Percentiles rank a stretch among this genome's conserved stretches.
Evolutionary conservation across 2,113 vertebrate genomes (phyloP).

Genomic region (Turdus rufiventris): DNA sequence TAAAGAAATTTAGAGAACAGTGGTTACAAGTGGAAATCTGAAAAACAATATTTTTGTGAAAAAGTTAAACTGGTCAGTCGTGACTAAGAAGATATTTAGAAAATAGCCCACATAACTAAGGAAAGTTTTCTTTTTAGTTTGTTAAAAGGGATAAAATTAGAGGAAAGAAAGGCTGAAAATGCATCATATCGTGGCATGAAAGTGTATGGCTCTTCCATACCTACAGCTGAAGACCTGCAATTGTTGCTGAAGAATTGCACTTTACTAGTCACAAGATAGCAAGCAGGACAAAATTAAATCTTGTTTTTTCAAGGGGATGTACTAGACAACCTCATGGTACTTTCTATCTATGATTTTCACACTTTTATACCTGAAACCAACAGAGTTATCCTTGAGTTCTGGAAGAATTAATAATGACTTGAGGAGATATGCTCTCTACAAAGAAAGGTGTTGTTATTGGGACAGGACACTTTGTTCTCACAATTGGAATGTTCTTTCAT

Average conservation of each 20-base stretch:
- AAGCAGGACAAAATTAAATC: background rate
- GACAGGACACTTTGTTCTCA: background rate
- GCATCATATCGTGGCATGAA: background rate
- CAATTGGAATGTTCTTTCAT: background rate
- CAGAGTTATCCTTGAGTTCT: background rate
- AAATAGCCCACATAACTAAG: background rate
- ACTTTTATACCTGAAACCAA: background rate
- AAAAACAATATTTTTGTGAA: background rate
- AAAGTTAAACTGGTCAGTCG: background rate
- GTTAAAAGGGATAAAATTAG: background rate
- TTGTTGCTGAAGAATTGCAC: background rate
- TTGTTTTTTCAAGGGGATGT: background rate
- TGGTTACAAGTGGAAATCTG: background rate
- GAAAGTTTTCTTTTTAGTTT: background rate
- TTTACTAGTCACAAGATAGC: background rate
- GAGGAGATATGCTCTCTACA: background rate
- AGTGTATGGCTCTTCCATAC: background rate
- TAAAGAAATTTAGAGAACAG: background rate
- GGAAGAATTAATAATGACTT: background rate
- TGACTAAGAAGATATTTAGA: background rate
- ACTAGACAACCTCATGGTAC: background rate
- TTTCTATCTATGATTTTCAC: background rate
- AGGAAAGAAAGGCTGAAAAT: background rate
- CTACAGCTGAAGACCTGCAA: background rate
- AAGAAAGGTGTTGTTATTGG: background rate